Evolutionary conservation across 2,888 invertebrate genomes (phyloP).

Genomic region (Tromatobia lineatoria): DNA sequence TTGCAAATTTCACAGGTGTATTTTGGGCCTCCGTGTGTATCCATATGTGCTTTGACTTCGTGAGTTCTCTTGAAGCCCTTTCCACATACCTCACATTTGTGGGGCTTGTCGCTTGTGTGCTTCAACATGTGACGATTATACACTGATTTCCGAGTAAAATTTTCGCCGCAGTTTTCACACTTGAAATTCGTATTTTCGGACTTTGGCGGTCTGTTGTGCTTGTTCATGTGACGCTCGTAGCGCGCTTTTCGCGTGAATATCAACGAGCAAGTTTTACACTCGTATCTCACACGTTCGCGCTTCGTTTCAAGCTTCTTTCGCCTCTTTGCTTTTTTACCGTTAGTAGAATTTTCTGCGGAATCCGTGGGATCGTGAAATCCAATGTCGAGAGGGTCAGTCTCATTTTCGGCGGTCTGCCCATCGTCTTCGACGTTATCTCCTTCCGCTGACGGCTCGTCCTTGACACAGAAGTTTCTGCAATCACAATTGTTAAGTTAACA

Average conservation of each 20-base stretch:
- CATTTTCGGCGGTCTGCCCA: background rate
- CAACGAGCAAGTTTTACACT: slow-evolving; percentile 50
- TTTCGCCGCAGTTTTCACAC: slow-evolving; percentile 85
- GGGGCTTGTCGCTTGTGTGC: slow-evolving; percentile 44
- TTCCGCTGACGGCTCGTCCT: slow-evolving; percentile 22
- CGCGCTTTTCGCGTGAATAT: slow-evolving; percentile 50
- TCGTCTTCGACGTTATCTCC: slow-evolving; percentile 7
- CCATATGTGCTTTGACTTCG: slow-evolving; percentile 71
- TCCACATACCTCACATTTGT: slow-evolving; percentile 67
- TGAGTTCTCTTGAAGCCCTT: slow-evolving; percentile 68
- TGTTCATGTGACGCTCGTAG: slow-evolving; percentile 57
- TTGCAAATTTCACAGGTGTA: slow-evolving; percentile 62
- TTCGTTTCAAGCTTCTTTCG: slow-evolving; percentile 27
- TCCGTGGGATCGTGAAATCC: slow-evolving; percentile 19
- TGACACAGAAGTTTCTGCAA: slow-evolving; percentile 52
- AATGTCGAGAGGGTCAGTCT: slow-evolving; percentile 46
- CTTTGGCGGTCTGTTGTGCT: slow-evolving; percentile 72
- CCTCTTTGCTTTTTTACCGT: background rate
- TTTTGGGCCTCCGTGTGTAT: slow-evolving; percentile 70
- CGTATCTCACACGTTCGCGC: slow-evolving; percentile 26
- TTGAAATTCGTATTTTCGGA: slow-evolving; percentile 80
- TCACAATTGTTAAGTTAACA: slow-evolving; percentile 61
- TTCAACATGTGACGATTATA: slow-evolving; percentile 52
- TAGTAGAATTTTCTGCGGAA: background rate
- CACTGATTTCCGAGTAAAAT: slow-evolving; percentile 73